These are phyloP conservation scores for Diadumene lineata DNA, from an alignment of 92 coral and sea anemone species.

Conservation along the genomic window DNA sequence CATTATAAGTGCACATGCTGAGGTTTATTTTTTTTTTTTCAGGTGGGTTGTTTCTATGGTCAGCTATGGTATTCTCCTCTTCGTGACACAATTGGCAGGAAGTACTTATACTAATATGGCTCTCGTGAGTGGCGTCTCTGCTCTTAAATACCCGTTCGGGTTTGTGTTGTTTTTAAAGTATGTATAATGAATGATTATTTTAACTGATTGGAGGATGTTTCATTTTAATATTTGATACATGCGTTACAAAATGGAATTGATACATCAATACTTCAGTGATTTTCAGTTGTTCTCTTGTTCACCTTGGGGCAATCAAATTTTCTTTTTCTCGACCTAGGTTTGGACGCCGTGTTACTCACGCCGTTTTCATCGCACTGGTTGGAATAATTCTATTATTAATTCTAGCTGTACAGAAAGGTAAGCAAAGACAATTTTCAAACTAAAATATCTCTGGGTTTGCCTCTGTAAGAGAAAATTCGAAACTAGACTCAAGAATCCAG, in stretches of 20 bases:
- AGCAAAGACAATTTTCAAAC: not conserved
- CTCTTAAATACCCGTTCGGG: conserved; percentile 16
- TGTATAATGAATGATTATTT: not conserved
- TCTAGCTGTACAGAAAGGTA: conserved; percentile 40
- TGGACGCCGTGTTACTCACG: conserved; percentile 42
- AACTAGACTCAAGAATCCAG: not conserved
- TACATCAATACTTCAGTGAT: too few species aligned
- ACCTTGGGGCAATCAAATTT: too few species aligned
- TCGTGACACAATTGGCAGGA: conserved; percentile 49
- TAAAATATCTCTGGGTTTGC: not conserved
- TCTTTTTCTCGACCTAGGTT: conserved; percentile 9
- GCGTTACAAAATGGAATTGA: too few species aligned
- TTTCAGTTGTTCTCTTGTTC: too few species aligned
- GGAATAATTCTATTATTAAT: conserved; percentile 34
- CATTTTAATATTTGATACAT: too few species aligned
- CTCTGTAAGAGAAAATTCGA: not conserved
- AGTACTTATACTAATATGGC: conserved; percentile 34
- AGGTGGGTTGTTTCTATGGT: conserved; percentile 58
- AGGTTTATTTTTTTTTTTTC: not conserved
- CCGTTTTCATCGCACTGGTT: conserved; percentile 7
- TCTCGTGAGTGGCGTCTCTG: conserved; percentile 23
- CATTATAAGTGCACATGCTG: not conserved
- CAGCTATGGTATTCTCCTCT: conserved; percentile 44
- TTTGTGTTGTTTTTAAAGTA: conserved; percentile 39
- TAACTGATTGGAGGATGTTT: not conserved